Conservation (phyloP, 2,888 invertebrate genomes). For the Chesias legatella region DNA sequence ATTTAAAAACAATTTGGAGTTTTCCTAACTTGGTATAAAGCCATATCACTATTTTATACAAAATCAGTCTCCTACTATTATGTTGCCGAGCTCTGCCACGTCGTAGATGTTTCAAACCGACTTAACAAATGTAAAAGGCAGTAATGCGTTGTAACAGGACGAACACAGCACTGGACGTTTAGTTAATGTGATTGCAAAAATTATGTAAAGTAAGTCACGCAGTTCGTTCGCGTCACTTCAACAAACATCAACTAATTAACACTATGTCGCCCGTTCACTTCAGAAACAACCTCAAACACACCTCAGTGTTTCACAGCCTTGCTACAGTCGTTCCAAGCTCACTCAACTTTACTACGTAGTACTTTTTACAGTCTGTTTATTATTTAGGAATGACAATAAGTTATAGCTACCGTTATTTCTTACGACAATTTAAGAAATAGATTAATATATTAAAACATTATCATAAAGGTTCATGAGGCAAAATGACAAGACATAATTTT, state of each 20-base stretch:
- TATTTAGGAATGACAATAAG: slow-evolving; percentile 66
- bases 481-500: slow-evolving; percentile 17
- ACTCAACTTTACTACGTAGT: slow-evolving; percentile 48
- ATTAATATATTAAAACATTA: slow-evolving; percentile 17
- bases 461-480: slow-evolving; percentile 15
- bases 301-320: slow-evolving; percentile 73
- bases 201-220: slow-evolving; percentile 12
- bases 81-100: slow-evolving; percentile 62
- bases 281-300: slow-evolving; percentile 55
- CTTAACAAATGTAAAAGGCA: slow-evolving; percentile 51
- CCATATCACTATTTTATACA: slow-evolving; percentile 71
- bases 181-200: slow-evolving; percentile 45
- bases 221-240: slow-evolving; percentile 33
- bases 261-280: slow-evolving; percentile 25
- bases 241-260: slow-evolving; percentile 15
- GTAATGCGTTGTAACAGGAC: slow-evolving; percentile 55
- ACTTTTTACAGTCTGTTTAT: slow-evolving; percentile 57
- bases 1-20: slow-evolving; percentile 39
- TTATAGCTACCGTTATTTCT: slow-evolving; percentile 50
- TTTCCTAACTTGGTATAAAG: slow-evolving; percentile 62
- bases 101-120: slow-evolving; percentile 43
- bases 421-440: slow-evolving; percentile 22
- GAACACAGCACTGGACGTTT: slow-evolving; percentile 65
- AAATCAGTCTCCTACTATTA: slow-evolving; percentile 80
- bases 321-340: slow-evolving; percentile 71